A percentile compares a stretch with the other conserved stretches of the same genome.
Conservation (phyloP, 2,113 vertebrate genomes). For the Indicator indicator region DNA sequence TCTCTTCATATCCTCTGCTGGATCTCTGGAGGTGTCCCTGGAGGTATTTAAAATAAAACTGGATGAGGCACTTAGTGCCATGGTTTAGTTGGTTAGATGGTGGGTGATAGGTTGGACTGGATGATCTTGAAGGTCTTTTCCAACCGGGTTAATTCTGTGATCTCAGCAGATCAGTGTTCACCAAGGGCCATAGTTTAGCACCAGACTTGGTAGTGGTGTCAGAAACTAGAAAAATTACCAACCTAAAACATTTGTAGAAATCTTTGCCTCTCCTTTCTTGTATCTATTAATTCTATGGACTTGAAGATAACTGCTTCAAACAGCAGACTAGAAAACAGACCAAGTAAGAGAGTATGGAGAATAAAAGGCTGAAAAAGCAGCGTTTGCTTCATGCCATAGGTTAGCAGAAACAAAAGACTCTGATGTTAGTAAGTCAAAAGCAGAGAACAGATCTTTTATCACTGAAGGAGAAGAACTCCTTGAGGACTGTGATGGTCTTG, state of each 20-base stretch:
- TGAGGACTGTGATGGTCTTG: neutral
- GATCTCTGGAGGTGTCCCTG: too few species aligned
- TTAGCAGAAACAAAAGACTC: neutral
- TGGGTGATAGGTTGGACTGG: too few species aligned
- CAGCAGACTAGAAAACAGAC: neutral
- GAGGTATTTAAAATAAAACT: too few species aligned
- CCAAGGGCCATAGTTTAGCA: too few species aligned
- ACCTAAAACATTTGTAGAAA: neutral
- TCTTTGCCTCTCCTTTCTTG: neutral
- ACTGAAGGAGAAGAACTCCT: neutral
- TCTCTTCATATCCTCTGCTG: too few species aligned
- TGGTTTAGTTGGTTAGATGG: too few species aligned
- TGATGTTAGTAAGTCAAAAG: neutral
- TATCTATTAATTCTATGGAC: neutral
- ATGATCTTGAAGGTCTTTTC: too few species aligned
- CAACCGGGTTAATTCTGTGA: too few species aligned
- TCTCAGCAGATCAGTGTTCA: too few species aligned
- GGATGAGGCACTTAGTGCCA: too few species aligned
- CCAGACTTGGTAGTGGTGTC: neutral
- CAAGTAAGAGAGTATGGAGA: neutral
- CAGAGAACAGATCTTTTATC: neutral
- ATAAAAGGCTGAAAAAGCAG: neutral
- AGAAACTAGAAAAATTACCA: neutral
- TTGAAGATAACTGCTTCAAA: neutral
- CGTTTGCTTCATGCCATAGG: neutral